Evolutionary conservation across 2,113 vertebrate species (phyloP), one percentile per base, ranked within the genome.

Genomic region (Elgaria multicarinata): DNA sequence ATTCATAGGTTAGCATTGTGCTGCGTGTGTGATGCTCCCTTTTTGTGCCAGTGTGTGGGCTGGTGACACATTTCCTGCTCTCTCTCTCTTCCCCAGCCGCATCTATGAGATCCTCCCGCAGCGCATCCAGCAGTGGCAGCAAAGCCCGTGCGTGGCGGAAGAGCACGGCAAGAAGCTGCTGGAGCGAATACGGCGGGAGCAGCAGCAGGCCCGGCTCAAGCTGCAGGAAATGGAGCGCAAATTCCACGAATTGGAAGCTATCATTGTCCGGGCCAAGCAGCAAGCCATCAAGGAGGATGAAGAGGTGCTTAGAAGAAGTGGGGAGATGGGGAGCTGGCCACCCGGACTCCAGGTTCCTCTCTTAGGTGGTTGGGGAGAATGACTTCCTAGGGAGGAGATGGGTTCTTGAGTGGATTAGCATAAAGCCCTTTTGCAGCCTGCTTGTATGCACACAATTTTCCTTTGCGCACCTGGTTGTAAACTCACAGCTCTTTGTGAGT

Each of bases 31-130:
- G 18, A 31, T 8, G 44, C 53, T 55, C n/a, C 39, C 81, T 64
- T n/a, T 8, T 74, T 72, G 22, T 82, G 9, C 0, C 31, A 69
- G 26, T 55, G 53, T n/a, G 7, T 44, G 58, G 78, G 42, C 58
- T n/a, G 13, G 75, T 71, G 28, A 3, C 31, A 24, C 64, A 6
- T 33, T 53, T 12, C 77, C 22, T 50, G 31, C 28, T 42, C 18
- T 24, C 20, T 55, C 20, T 7, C 64, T 28, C 64, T 53, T 66
- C 6, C 20, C 2, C 93, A 99, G 98, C 92, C 98, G 98, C 7
- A 99, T 99, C 95, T 99, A 99, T 5, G 99, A 99, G 96, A 99
- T 99, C 96, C 98, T 99, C 4, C 98, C 98, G 1, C 99, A 99
- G 97, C 98, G 98, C 2, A 99, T 99, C 93, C 98, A 99, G 95